phyloP scores from a whole-genome alignment of 2,113 vertebrate genomes.

The Uria aalge region DNA sequence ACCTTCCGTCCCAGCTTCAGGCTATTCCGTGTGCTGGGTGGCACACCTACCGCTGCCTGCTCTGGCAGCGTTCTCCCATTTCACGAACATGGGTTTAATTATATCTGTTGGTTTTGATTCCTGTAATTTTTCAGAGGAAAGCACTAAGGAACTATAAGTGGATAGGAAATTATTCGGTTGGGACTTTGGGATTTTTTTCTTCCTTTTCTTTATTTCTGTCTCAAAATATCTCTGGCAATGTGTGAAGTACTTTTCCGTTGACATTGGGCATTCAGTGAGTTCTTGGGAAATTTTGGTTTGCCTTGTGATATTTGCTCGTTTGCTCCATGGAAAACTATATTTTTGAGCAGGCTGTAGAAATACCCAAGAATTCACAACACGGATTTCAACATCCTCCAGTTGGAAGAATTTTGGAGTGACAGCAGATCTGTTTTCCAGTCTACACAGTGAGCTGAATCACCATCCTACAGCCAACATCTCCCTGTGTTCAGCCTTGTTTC shows the following conservation, averaged over 20 bases:
- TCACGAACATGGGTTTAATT: background rate
- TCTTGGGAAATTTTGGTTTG: background rate
- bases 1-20: background rate
- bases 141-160: background rate
- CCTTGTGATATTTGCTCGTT: background rate
- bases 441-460: background rate
- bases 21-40: background rate
- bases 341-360: slow-evolving; percentile 2
- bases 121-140: background rate
- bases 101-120: background rate
- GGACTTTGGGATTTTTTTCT: background rate
- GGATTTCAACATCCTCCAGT: background rate
- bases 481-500: background rate
- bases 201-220: background rate
- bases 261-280: background rate
- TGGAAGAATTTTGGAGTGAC: background rate
- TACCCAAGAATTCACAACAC: background rate
- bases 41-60: background rate
- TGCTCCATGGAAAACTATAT: background rate
- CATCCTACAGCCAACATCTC: background rate
- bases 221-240: background rate
- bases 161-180: background rate
- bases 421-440: background rate
- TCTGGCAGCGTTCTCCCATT: background rate
- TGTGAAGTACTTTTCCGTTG: background rate